These are phyloP conservation scores for Phacellophora camtschatica DNA, from an alignment of 30 jellyfish, hydroid and myxozoan genomes.

Conservation along the genomic window DNA sequence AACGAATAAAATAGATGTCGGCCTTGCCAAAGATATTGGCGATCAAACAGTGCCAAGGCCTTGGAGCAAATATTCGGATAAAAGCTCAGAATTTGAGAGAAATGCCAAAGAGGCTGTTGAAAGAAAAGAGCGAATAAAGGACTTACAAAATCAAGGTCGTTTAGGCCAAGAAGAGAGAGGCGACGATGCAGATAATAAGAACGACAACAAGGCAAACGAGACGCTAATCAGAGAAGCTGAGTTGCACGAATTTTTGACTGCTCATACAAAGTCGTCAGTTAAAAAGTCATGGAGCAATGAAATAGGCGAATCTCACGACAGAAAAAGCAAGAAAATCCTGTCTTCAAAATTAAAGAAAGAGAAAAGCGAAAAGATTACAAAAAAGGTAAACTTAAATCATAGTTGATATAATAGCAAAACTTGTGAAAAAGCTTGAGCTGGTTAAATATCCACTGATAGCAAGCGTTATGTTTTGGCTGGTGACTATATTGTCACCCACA, in stretches of 20 bases:
- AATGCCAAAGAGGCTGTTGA: conserved; percentile 58
- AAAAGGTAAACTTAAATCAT: too few species aligned
- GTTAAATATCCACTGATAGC: too few species aligned
- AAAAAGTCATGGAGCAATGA: conserved; percentile 90
- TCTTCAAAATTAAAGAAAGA: not conserved
- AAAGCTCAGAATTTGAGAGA: conserved; percentile 82
- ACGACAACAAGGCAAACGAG: not conserved
- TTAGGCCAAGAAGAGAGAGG: not conserved
- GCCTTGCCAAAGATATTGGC: conserved; percentile 84
- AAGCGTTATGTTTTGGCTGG: too few species aligned
- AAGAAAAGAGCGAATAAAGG: conserved; percentile 65
- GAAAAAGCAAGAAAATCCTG: not conserved
- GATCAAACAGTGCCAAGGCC: conserved; percentile 96
- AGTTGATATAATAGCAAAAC: too few species aligned
- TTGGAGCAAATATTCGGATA: conserved; percentile 92
- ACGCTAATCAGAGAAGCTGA: conserved; percentile 46
- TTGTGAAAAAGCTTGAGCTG: too few species aligned
- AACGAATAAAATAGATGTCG: conserved; percentile 80
- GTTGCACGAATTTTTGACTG: conserved; percentile 72
- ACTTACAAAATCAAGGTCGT: conserved; percentile 50
- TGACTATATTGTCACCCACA: too few species aligned
- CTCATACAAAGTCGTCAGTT: conserved; percentile 56
- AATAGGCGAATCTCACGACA: not conserved
- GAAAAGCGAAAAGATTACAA: too few species aligned
- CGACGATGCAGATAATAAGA: not conserved